Conservation (phyloP, 2,797 vertebrate species). For the Chaetodon trifasciatus region DNA sequence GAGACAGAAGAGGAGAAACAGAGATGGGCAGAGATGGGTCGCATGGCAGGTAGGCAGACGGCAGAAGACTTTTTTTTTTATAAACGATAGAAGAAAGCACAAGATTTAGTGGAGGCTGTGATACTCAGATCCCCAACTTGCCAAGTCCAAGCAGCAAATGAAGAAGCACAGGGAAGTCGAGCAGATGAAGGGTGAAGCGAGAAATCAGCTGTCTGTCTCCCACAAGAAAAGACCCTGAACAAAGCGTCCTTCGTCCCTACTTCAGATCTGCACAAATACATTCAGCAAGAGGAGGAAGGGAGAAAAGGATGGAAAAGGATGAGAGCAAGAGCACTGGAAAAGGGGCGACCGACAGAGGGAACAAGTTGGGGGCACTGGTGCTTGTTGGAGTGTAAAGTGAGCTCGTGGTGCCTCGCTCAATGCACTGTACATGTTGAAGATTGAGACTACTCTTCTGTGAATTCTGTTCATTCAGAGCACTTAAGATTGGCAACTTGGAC, state of each 20-base stretch:
- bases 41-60: constrained; percentile 74
- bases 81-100: constrained; percentile 71
- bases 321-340: constrained; percentile 79
- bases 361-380: constrained; percentile 75
- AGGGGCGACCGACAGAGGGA: constrained; percentile 79
- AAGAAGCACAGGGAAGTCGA: constrained; percentile 77
- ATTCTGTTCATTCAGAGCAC: constrained; percentile 47
- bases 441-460: constrained; percentile 54
- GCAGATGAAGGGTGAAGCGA: constrained; percentile 77
- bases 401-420: constrained; percentile 47
- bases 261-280: constrained; percentile 84
- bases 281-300: constrained; percentile 75
- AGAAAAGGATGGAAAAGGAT: constrained; percentile 73
- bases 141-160: constrained; percentile 84
- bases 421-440: constrained; percentile 39
- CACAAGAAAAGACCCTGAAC: constrained; percentile 66
- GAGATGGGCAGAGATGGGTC: constrained; percentile 85
- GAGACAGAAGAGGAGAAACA: constrained; percentile 87
- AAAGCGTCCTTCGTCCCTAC: constrained; percentile 73
- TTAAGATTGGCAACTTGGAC: constrained; percentile 47
- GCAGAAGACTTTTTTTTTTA: constrained; percentile 64
- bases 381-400: constrained; percentile 59
- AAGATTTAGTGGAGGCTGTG: constrained; percentile 69
- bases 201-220: constrained; percentile 70
- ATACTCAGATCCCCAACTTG: constrained; percentile 67